phyloP scores from a whole-genome alignment of 2,888 invertebrate genomes.

The Drosophila pseudotakahashii region DNA sequence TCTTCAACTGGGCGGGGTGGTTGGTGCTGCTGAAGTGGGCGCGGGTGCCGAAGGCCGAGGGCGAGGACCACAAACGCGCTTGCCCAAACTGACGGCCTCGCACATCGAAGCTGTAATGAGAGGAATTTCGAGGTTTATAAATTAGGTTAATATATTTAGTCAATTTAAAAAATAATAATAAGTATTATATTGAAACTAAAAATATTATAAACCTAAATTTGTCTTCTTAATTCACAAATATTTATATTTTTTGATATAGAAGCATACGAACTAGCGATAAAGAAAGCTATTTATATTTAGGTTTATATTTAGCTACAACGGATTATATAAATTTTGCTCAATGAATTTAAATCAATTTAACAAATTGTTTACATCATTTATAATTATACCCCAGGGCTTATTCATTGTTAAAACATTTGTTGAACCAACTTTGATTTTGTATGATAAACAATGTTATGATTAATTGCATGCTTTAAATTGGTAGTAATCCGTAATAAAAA shows the following conservation, averaged over 20 bases:
- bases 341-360: neutral
- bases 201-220: too few relatives aligned
- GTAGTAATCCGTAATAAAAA: neutral
- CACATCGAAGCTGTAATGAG: slow-evolving; percentile 89
- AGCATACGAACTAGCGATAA: too few relatives aligned
- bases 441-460: neutral
- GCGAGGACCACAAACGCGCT: slow-evolving; percentile 93
- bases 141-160: too few relatives aligned
- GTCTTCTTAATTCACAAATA: too few relatives aligned
- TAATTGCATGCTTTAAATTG: neutral
- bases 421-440: neutral
- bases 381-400: slow-evolving; percentile 1
- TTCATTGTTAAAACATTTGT: neutral
- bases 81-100: slow-evolving; percentile 89
- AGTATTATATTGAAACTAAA: too few relatives aligned
- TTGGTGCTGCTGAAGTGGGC: slow-evolving; percentile 93
- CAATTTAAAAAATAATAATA: too few relatives aligned
- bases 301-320: too few relatives aligned
- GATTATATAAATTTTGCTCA: too few relatives aligned
- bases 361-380: neutral
- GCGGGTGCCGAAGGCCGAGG: slow-evolving; percentile 90
- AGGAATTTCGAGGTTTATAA: neutral
- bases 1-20: slow-evolving; percentile 91
- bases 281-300: too few relatives aligned
- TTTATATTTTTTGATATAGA: too few relatives aligned